Percentiles rank a stretch among this genome's conserved stretches.
Evolutionary conservation across 2,113 vertebrate genomes (phyloP).

Genomic region (Myiopsitta monachus): DNA sequence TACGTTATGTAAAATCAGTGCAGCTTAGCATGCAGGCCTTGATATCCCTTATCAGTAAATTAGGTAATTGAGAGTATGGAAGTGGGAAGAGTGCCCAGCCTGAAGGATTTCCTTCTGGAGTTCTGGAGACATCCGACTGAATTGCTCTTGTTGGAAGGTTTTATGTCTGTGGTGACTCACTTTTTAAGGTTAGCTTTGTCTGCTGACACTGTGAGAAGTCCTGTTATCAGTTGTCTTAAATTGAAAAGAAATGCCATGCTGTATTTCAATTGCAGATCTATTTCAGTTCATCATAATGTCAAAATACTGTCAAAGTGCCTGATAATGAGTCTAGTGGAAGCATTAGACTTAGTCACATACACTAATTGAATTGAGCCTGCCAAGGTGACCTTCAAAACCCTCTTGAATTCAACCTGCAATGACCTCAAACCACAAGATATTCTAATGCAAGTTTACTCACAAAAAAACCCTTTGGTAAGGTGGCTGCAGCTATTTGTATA

Average conservation of each 20-base stretch:
- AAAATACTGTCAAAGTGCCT: not conserved
- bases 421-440: not conserved
- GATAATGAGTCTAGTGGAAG: not conserved
- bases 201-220: not conserved
- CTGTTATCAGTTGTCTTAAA: not conserved
- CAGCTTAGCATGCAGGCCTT: not conserved
- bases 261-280: not conserved
- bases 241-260: not conserved
- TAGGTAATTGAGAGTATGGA: not conserved
- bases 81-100: conserved; percentile 19
- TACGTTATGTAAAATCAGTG: not conserved
- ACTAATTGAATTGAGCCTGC: not conserved
- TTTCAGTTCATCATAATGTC: not conserved
- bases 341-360: not conserved
- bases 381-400: not conserved
- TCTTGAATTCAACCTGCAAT: not conserved
- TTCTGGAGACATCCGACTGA: not conserved
- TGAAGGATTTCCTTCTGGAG: not conserved
- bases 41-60: not conserved
- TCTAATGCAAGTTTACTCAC: not conserved
- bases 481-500: not conserved
- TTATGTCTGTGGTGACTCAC: not conserved
- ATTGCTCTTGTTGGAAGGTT: not conserved
- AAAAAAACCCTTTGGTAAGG: not conserved
- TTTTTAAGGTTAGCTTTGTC: not conserved